Evolutionary conservation across 1,140 invertebrate species (phyloP).

Genomic region (Tetranychus cinnabarinus): DNA sequence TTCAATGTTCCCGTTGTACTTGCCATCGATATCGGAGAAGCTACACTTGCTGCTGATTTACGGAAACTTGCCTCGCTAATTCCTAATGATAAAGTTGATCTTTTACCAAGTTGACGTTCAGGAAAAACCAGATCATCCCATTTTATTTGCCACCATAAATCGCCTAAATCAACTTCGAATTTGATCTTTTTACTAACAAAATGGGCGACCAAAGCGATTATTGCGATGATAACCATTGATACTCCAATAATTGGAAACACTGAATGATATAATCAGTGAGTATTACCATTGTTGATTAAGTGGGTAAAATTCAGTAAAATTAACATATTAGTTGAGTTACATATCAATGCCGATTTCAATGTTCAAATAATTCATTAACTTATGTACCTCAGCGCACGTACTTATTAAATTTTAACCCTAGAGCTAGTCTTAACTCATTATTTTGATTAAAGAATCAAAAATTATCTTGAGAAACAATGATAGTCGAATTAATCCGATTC

Average conservation of each 20-base stretch:
- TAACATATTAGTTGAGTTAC: too few relatives aligned
- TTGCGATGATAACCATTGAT: not conserved
- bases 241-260: not conserved
- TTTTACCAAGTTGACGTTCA: not conserved
- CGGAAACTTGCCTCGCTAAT: not conserved
- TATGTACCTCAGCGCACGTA: too few relatives aligned
- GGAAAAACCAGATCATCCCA: constrained; percentile 10
- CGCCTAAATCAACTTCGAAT: constrained; percentile 4
- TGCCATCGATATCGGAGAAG: not conserved
- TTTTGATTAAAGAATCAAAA: too few relatives aligned
- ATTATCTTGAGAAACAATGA: too few relatives aligned
- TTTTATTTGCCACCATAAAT: constrained; percentile 8
- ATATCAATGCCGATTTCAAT: too few relatives aligned
- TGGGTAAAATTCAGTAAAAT: too few relatives aligned
- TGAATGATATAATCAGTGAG: too few relatives aligned
- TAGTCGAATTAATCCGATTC: too few relatives aligned
- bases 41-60: not conserved
- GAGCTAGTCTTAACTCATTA: too few relatives aligned
- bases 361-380: too few relatives aligned
- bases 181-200: constrained; percentile 6
- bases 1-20: not conserved
- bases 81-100: not conserved
- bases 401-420: too few relatives aligned
- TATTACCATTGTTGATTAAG: too few relatives aligned
- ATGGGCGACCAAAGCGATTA: not conserved